Conservation (phyloP, 2,888 invertebrate species). For the Tethea ocularis region DNA sequence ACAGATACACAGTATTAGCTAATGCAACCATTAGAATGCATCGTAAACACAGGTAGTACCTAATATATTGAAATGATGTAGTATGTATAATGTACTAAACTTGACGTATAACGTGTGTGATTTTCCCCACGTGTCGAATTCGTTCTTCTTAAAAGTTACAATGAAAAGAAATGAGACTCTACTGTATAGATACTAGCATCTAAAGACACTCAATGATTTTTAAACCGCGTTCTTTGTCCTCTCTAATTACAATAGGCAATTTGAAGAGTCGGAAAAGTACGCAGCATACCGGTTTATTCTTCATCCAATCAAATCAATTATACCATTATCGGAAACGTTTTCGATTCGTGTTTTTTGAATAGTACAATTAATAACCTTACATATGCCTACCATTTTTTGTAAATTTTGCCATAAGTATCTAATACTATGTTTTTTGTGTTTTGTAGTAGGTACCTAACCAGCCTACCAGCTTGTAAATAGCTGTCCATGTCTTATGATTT, state of each 20-base stretch:
- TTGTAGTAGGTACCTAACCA: too few species aligned
- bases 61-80: not conserved
- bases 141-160: not conserved
- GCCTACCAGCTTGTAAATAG: too few species aligned
- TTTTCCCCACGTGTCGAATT: not conserved
- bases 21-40: not conserved
- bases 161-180: too few species aligned
- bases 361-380: too few species aligned
- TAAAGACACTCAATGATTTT: not conserved
- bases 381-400: too few species aligned
- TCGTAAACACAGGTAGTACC: not conserved
- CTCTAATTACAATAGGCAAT: not conserved
- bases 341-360: not conserved
- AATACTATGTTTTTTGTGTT: too few species aligned
- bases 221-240: not conserved
- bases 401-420: too few species aligned
- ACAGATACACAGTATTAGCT: not conserved
- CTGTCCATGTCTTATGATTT: too few species aligned
- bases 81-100: not conserved
- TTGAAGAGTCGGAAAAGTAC: not conserved
- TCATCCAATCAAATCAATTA: conserved; percentile 1
- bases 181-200: not conserved
- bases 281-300: not conserved
- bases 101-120: not conserved
- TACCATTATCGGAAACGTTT: not conserved